Evolutionary conservation across 2,888 invertebrate species (phyloP).

Genomic region (Carabus problematicus): DNA sequence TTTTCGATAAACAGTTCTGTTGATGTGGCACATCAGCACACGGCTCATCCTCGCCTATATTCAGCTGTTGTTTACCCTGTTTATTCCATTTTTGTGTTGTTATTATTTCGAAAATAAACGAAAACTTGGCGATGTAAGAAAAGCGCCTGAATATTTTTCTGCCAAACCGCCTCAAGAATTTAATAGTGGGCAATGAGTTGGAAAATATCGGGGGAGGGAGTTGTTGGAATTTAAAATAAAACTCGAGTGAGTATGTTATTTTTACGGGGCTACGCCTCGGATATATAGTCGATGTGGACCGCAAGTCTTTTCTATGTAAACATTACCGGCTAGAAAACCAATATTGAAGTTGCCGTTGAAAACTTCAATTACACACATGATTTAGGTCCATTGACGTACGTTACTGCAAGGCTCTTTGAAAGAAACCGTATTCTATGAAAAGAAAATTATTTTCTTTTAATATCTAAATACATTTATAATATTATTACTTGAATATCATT

Average conservation of each 20-base stretch:
- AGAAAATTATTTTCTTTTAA: no score
- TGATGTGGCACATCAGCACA: no score
- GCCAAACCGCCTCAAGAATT: no score
- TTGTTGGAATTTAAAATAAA: constrained; percentile 29
- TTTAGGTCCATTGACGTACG: background rate
- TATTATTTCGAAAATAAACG: no score
- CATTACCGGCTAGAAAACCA: background rate
- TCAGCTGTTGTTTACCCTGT: constrained; percentile 12
- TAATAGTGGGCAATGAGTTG: background rate
- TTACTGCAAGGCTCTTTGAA: no score
- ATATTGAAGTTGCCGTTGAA: background rate
- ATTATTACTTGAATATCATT: no score
- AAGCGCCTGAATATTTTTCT: no score
- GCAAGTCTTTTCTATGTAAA: background rate
- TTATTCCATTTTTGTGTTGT: constrained; percentile 13
- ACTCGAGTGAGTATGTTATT: constrained; percentile 16
- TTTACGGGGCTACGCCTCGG: background rate
- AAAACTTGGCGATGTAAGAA: no score
- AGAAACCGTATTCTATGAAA: no score
- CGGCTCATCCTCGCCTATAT: background rate
- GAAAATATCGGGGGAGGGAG: background rate
- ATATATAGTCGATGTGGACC: background rate
- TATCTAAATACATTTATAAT: no score
- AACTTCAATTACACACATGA: constrained; percentile 25
- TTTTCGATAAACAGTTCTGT: no score